Base-by-base conservation (phyloP, 2,797 vertebrate species). In the Orientallactaga sibirica region DNA sequence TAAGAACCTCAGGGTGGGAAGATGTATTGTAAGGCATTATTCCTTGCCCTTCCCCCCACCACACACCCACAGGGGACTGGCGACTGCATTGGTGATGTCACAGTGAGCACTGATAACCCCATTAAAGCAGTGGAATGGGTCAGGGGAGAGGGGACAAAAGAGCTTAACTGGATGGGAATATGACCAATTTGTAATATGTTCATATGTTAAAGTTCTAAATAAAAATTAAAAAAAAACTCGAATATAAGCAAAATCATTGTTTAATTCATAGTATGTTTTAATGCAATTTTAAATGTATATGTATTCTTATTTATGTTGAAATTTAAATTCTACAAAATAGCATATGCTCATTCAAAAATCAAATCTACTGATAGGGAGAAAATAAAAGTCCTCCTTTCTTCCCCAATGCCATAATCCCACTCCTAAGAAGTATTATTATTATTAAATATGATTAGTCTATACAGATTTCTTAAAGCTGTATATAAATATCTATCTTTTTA, bases 281-380 rank as follows among this genome's bases (percentile, higher is more conserved):
- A 25, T 94, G 88, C 4, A 5, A 71, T 92, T 70, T 96, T 9
- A 76, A 71, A 92, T 92, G 79, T 37, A 75, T 85, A 58, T 20
- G 5, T 14, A 70, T 84, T 90, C 92, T 83, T 55, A 75, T 83
- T 76, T 61, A 80, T 41, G 0, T 68, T 73, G 25, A 92, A 85
- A 70, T 62, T 71, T 88, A 70, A 25, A 4, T 62, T 92, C 15
- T 64, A 43, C 7, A 92, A 64, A 92, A 48, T 61, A 70, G 71
- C 41, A 71, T n/a, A 24, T 20, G 1, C 15, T 58, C 24, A 74
- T 86, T 92, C 20, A 68, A 92, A 95, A 86, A 88, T n/a, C 27
- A 75, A 48, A 43, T 86, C 20, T 83, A n/a, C 8, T 29, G 9
- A 79, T 58, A 29, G 37, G 2, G 27, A 29, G 68, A 24, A 90